Conservation (phyloP, 1,140 invertebrate genomes). For the Cheumatopsyche charites region DNA sequence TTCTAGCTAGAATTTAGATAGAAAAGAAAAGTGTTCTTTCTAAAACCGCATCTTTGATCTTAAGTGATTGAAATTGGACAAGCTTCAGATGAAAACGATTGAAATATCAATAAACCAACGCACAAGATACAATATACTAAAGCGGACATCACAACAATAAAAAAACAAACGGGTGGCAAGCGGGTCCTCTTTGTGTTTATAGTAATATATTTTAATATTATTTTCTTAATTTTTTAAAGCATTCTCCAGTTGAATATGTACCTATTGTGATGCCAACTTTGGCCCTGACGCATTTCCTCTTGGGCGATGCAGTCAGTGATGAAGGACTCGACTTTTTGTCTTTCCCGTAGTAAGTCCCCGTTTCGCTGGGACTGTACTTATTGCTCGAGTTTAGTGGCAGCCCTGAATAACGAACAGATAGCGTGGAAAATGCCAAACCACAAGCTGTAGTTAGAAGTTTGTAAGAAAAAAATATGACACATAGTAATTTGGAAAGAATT, state of each 20-base stretch:
- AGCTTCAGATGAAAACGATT: too few species aligned
- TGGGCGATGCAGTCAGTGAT: constrained; percentile 54
- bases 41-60: too few species aligned
- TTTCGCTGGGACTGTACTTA: constrained; percentile 37
- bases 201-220: too few species aligned
- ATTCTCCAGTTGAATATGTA: constrained; percentile 42
- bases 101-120: too few species aligned
- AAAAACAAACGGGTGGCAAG: constrained; percentile 1
- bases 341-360: constrained; percentile 12
- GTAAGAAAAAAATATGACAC: not conserved
- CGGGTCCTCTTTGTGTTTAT: not conserved
- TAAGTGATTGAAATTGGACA: too few species aligned
- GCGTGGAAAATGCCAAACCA: constrained; percentile 26
- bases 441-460: constrained; percentile 18
- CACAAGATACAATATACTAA: constrained; percentile 5
- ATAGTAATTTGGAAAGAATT: not conserved
- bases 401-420: constrained; percentile 39
- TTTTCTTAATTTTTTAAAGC: constrained; percentile 8
- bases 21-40: too few species aligned
- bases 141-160: constrained; percentile 7
- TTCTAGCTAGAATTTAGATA: too few species aligned
- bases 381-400: constrained; percentile 43
- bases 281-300: constrained; percentile 55
- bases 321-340: constrained; percentile 35
- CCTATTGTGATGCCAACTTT: constrained; percentile 62